Percentiles rank a stretch among this genome's conserved stretches.
phyloP scores from a whole-genome alignment of 2,888 invertebrate genomes.

The Hedya salicella region DNA sequence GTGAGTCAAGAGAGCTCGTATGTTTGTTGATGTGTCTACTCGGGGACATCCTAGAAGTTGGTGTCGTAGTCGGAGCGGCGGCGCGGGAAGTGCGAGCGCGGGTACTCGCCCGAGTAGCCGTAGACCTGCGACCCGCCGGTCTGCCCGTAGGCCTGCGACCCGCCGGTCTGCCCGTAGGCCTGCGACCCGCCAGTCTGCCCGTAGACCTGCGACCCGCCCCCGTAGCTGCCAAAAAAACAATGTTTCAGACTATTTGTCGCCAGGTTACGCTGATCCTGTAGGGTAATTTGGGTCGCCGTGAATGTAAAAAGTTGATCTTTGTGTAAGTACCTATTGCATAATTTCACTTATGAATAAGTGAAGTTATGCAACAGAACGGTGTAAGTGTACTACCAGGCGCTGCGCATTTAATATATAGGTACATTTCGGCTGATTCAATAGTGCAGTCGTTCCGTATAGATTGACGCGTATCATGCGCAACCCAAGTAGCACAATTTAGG shows the following conservation, averaged over 20 bases:
- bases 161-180: constrained; percentile 88
- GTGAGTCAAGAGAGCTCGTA: constrained; percentile 56
- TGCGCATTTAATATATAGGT: no score
- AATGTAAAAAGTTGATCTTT: no score
- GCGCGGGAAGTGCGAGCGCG: constrained; percentile 85
- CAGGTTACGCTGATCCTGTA: constrained; percentile 6
- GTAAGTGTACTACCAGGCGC: no score
- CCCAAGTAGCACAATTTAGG: no score
- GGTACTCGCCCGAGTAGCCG: constrained; percentile 79
- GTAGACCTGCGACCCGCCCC: constrained; percentile 88
- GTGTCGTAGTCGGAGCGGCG: constrained; percentile 92
- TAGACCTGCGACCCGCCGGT: constrained; percentile 86
- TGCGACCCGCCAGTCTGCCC: constrained; percentile 88
- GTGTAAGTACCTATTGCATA: no score
- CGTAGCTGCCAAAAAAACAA: constrained; percentile 61
- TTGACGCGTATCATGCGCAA: no score
- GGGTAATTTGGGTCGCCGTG: background rate
- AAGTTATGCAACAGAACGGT: no score
- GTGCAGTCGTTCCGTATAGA: no score
- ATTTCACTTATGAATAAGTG: no score
- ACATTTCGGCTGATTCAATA: no score
- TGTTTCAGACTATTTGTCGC: constrained; percentile 29
- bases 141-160: constrained; percentile 89
- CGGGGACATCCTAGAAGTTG: constrained; percentile 86
- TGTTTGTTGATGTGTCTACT: constrained; percentile 47